Evolutionary conservation across 2,797 vertebrate genomes (phyloP), one percentile per base, ranked within the genome.

Genomic region (Eremophila alpestris): DNA sequence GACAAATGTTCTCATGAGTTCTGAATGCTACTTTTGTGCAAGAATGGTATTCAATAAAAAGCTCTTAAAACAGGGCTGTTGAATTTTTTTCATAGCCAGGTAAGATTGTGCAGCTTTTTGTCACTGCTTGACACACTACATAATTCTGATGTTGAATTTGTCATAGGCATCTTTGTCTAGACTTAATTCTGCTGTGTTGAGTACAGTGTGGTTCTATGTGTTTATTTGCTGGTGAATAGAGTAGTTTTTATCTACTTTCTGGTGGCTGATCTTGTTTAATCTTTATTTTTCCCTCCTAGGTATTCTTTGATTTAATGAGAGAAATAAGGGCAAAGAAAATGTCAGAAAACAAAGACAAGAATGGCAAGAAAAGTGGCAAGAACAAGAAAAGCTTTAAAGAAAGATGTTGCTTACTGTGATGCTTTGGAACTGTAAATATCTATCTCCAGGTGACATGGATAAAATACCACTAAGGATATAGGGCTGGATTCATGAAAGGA

Each of bases 271-370:
- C 52, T 79, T 41, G 68, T 78, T 83, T 95, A 89, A 94, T 83
- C 26, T 81, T 60, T 94, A 10, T 95, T 91, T 83, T 91, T 55
- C 18, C 7, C 38, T 81, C n/a, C 16, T 96, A 99, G 99, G 99
- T 99, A 52, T 99, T 99, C 97, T 99, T 99, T 90, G 99, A 99
- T 96, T 98, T 99, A 76, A 99, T 99, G 99, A 97, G 99, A 90
- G 99, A 99, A 97, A 98, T 99, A 70, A 98, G 99, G 77, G 98
- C 99, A 87, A 99, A 99, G 98, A 99, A 99, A 96, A 98, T 99
- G 99, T 98, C 98, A 1, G 99, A 99, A 97, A 99, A 98, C 97
- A 99, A 99, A 97, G 99, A 99, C 96, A 99, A 99, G 87, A 99
- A 99, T 63, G 98, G 98, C 81, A 99, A 99, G 87, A 99, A 98